These are phyloP conservation scores for Nymphicus hollandicus DNA, from an alignment of 2,113 vertebrate species.

Conservation along the genomic window DNA sequence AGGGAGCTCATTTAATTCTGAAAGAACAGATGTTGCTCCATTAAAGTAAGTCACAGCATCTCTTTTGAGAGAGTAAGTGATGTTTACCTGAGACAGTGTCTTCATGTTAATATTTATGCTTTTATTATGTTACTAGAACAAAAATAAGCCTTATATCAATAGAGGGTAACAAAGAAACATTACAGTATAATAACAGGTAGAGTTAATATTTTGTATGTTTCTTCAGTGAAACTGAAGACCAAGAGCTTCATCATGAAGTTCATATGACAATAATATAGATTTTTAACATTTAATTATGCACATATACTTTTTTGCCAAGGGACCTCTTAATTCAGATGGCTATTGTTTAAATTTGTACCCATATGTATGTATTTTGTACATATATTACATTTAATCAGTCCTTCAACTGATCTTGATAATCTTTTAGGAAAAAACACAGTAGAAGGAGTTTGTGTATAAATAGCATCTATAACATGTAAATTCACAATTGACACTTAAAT, in stretches of 20 bases:
- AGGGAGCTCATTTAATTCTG: slow-evolving; percentile 60
- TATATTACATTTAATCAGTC: rapidly evolving
- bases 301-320: rapidly evolving
- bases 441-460: not conserved
- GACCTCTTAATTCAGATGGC: not conserved
- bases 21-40: slow-evolving; percentile 66
- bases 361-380: not conserved
- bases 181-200: not conserved
- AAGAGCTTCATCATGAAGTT: not conserved
- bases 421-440: not conserved
- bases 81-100: slow-evolving; percentile 35
- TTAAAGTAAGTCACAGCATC: slow-evolving; percentile 52
- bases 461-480: not conserved
- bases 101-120: not conserved
- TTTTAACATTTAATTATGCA: not conserved
- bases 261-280: not conserved
- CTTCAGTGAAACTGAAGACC: not conserved
- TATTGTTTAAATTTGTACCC: not conserved
- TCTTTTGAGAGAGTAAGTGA: slow-evolving; percentile 54
- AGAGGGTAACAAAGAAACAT: not conserved
- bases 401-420: not conserved
- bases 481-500: not conserved
- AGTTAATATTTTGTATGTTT: not conserved
- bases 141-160: not conserved
- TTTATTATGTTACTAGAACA: not conserved